Evolutionary conservation across 2,113 vertebrate species (phyloP).

Genomic region (Todiramphus chloris): DNA sequence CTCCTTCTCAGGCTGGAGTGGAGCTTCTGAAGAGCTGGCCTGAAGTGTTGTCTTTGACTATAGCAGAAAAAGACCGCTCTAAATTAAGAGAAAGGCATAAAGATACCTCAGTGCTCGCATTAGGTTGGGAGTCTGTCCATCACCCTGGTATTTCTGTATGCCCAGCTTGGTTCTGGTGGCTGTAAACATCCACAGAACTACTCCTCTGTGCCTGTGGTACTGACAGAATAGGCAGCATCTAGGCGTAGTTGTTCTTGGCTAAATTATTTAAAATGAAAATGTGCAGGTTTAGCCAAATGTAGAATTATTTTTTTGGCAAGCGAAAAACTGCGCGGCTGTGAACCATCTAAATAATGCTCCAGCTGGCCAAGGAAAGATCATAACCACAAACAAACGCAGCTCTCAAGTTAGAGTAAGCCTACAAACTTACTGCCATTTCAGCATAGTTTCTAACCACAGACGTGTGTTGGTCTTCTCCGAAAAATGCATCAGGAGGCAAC

Average conservation of each 20-base stretch:
- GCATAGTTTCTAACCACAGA: neutral
- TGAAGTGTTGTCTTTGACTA: neutral
- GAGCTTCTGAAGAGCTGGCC: neutral
- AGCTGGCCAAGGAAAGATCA: neutral
- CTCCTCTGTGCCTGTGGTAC: neutral
- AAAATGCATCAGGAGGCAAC: neutral
- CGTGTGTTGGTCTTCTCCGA: neutral
- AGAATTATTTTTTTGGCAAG: constrained; percentile 5
- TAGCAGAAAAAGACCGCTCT: neutral
- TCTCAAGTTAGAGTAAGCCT: neutral
- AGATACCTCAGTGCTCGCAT: neutral
- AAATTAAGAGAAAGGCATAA: neutral
- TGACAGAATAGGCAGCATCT: neutral
- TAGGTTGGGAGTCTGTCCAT: neutral
- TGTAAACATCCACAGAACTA: neutral
- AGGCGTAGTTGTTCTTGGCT: neutral
- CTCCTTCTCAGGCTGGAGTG: neutral
- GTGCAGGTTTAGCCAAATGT: neutral
- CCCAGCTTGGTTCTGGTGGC: neutral
- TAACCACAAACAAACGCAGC: neutral
- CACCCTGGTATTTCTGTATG: neutral
- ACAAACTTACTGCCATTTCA: neutral
- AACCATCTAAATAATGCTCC: neutral
- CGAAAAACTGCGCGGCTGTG: neutral
- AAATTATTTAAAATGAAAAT: neutral